Evolutionary conservation across 1,140 invertebrate species (phyloP), one percentile per base, ranked within the genome.

Genomic region (Pararge aegeria): DNA sequence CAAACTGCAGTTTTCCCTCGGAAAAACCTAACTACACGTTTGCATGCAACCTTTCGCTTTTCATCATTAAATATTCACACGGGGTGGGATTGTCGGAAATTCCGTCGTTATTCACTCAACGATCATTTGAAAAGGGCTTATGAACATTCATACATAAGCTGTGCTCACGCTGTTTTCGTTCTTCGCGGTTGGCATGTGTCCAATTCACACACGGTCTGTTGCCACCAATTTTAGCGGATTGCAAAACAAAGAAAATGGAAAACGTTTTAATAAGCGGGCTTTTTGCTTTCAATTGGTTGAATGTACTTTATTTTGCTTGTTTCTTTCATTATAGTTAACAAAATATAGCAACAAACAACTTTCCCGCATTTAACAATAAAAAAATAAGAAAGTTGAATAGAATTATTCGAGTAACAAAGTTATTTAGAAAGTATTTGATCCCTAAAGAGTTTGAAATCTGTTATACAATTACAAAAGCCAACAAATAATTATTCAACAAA

Each of bases 131-230:
- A 63, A 69, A 64, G 57, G 59, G 69, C 63, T 72, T 59, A 60
- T 65, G 44, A 55, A 55, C 50, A 70, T 66, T 46, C 51, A 30
- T 55, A 59, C 24, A 52, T 29, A 51, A 54, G 18, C 52, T 19
- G 30, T 49, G 21, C 34, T 44, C 37, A 27, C n/a, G 57, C 46
- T 56, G 56, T 66, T 55, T 66, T 70, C 29, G 58, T 66, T 70
- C 29, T 55, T 68, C 42, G 44, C 55, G 63, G 50, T 64, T 84
- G 79, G 81, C 81, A 76, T 59, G 63, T 65, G 66, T 70, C 78
- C 81, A 84, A 82, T 73, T 76, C 70, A 75, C 66, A 73, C 59
- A 65, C 68, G 66, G 61, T 63, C 69, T 68, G 73, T 75, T 69
- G 76, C 72, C 55, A 69, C 66, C 57, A 64, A 68, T 72, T 79